phyloP scores from a whole-genome alignment of 1,140 invertebrate genomes.

The Frieseomelitta varia region DNA sequence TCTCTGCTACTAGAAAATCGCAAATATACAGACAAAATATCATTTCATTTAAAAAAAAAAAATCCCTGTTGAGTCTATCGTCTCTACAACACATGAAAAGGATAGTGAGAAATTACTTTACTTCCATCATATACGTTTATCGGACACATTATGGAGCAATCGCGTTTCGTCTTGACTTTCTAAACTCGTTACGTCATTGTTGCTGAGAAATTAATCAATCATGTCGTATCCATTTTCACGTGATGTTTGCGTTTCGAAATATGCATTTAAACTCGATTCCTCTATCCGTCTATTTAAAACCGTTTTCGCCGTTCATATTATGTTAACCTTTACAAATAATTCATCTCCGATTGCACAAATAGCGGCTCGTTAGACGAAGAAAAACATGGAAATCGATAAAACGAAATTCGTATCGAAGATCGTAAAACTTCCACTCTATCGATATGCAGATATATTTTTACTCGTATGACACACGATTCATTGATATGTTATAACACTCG shows the following conservation, averaged over 20 bases:
- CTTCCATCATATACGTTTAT: neutral
- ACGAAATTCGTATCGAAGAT: neutral
- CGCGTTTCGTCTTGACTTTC: neutral
- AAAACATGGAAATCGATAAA: neutral
- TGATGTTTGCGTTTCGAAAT: slow-evolving; percentile 4
- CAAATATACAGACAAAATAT: neutral
- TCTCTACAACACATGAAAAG: neutral
- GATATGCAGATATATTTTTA: slow-evolving; percentile 8
- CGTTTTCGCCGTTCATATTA: no score
- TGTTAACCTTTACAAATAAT: slow-evolving; percentile 33
- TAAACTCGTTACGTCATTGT: neutral
- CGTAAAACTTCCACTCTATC: neutral
- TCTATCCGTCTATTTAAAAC: slow-evolving; percentile 17
- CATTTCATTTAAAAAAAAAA: neutral
- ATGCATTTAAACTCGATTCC: neutral
- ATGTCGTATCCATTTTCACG: neutral
- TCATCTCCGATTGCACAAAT: neutral
- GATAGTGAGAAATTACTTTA: neutral
- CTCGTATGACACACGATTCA: neutral
- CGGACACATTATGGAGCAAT: neutral
- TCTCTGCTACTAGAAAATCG: no score
- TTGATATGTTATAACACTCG: slow-evolving; percentile 4
- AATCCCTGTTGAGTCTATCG: neutral
- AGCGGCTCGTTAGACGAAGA: neutral
- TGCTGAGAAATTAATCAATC: neutral